These are phyloP conservation scores for Diplodus puntazzo DNA, from an alignment of 2,797 vertebrate species.

Conservation along the genomic window DNA sequence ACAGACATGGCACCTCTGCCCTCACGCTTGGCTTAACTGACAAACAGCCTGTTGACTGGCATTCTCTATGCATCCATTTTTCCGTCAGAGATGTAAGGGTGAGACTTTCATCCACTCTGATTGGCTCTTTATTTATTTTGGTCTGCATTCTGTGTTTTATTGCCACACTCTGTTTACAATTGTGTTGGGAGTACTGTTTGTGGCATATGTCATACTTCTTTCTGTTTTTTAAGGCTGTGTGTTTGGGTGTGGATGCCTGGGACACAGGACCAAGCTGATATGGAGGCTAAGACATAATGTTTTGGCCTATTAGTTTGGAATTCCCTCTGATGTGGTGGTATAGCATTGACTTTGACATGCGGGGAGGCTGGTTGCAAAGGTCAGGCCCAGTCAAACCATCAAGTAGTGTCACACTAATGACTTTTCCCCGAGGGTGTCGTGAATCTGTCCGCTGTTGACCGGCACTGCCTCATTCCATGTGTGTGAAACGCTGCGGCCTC, in stretches of 20 bases:
- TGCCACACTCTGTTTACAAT: slow-evolving; percentile 55
- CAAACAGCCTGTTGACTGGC: slow-evolving; percentile 58
- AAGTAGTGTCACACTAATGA: slow-evolving; percentile 65
- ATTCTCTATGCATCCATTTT: slow-evolving; percentile 48
- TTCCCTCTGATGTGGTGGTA: slow-evolving; percentile 68
- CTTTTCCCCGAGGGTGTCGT: slow-evolving; percentile 68
- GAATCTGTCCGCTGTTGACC: slow-evolving; percentile 57
- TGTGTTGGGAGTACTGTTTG: slow-evolving; percentile 47
- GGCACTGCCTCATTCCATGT: slow-evolving; percentile 39
- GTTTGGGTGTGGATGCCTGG: slow-evolving; percentile 27
- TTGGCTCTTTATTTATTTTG: slow-evolving; percentile 42
- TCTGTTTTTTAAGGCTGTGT: slow-evolving; percentile 41
- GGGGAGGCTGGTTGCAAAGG: slow-evolving; percentile 68
- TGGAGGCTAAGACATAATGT: slow-evolving; percentile 39
- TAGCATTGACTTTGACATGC: slow-evolving; percentile 71
- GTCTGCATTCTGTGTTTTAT: slow-evolving; percentile 53
- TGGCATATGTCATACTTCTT: slow-evolving; percentile 38
- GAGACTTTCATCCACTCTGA: slow-evolving; percentile 36
- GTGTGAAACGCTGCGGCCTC: slow-evolving; percentile 44
- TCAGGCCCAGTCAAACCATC: slow-evolving; percentile 68
- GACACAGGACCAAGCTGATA: slow-evolving; percentile 39
- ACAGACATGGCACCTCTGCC: slow-evolving; percentile 78
- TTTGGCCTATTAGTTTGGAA: slow-evolving; percentile 72
- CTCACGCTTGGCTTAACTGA: slow-evolving; percentile 52
- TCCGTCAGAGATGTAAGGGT: slow-evolving; percentile 18